These are phyloP conservation scores for Brachypodius melanocephalos DNA, from an alignment of 2,113 vertebrate genomes.

Conservation along the genomic window DNA sequence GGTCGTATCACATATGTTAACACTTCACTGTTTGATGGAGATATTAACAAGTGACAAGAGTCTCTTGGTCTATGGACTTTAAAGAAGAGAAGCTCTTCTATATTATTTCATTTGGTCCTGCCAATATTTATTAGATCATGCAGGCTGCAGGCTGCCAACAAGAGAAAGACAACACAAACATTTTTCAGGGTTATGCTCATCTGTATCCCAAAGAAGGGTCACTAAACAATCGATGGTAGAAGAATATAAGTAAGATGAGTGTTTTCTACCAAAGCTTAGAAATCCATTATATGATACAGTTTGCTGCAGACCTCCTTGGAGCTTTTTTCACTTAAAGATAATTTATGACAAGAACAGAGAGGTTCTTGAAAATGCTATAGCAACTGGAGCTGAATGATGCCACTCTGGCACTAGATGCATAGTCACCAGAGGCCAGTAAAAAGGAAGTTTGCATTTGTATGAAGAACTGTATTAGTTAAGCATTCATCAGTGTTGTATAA, in stretches of 20 bases:
- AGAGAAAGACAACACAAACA: slow-evolving; percentile 82
- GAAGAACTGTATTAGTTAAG: slow-evolving; percentile 76
- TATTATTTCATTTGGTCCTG: slow-evolving; percentile 86
- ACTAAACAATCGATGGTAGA: slow-evolving; percentile 79
- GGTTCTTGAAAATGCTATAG: slow-evolving; percentile 99
- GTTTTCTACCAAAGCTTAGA: slow-evolving; percentile 82
- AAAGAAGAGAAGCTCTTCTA: slow-evolving; percentile 85
- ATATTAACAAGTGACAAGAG: slow-evolving; percentile 88
- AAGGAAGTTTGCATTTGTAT: slow-evolving; percentile 81
- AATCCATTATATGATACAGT: slow-evolving; percentile 85
- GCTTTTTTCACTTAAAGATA: slow-evolving; percentile 96
- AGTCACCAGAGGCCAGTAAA: slow-evolving; percentile 77
- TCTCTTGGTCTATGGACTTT: slow-evolving; percentile 88
- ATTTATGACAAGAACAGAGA: slow-evolving; percentile 98
- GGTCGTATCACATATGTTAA: slow-evolving; percentile 91
- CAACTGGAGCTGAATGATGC: slow-evolving; percentile 88
- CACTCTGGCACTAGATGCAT: slow-evolving; percentile 71
- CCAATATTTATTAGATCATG: slow-evolving; percentile 90
- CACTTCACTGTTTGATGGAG: slow-evolving; percentile 89
- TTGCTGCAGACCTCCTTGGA: slow-evolving; percentile 85
- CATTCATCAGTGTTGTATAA: slow-evolving; percentile 72
- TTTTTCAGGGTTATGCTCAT: slow-evolving; percentile 82
- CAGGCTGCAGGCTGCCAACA: slow-evolving; percentile 78
- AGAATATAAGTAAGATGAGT: slow-evolving; percentile 87
- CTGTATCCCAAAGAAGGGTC: slow-evolving; percentile 80